These are phyloP conservation scores for Apeltes quadracus DNA, from an alignment of 2,113 vertebrate genomes.

Conservation along the genomic window DNA sequence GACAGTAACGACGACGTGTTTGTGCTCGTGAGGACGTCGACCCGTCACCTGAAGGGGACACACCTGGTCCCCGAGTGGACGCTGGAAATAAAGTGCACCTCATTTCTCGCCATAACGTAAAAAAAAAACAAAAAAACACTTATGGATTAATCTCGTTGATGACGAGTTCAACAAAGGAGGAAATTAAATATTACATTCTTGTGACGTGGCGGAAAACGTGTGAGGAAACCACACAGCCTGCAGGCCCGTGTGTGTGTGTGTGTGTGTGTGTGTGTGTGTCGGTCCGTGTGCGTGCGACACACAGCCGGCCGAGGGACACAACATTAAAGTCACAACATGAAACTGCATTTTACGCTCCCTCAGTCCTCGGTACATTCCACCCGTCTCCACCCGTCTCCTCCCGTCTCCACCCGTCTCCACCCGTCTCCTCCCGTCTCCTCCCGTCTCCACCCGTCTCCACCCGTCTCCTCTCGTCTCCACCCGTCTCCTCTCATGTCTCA, in stretches of 20 bases:
- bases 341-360: slow-evolving; percentile 14
- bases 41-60: slow-evolving; percentile 36
- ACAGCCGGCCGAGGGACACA: too few relatives aligned
- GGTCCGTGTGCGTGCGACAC: slow-evolving; percentile 1
- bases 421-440: background rate
- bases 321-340: background rate
- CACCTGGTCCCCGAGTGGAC: slow-evolving; percentile 11
- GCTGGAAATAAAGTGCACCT: slow-evolving; percentile 74
- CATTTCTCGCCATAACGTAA: slow-evolving; percentile 48
- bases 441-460: too few relatives aligned
- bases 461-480: background rate
- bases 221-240: background rate
- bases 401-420: too few relatives aligned
- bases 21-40: slow-evolving; percentile 59
- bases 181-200: slow-evolving; percentile 66
- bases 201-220: slow-evolving; percentile 18
- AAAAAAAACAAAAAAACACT: slow-evolving; percentile 14
- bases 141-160: slow-evolving; percentile 53
- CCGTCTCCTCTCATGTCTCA: background rate
- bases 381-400: background rate
- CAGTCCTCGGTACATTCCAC: slow-evolving; percentile 46
- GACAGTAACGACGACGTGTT: slow-evolving; percentile 32
- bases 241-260: background rate
- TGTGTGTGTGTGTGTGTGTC: background rate
- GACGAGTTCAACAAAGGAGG: slow-evolving; percentile 45